Conservation (phyloP, 2,113 vertebrate genomes). For the Pholis gunnellus region DNA sequence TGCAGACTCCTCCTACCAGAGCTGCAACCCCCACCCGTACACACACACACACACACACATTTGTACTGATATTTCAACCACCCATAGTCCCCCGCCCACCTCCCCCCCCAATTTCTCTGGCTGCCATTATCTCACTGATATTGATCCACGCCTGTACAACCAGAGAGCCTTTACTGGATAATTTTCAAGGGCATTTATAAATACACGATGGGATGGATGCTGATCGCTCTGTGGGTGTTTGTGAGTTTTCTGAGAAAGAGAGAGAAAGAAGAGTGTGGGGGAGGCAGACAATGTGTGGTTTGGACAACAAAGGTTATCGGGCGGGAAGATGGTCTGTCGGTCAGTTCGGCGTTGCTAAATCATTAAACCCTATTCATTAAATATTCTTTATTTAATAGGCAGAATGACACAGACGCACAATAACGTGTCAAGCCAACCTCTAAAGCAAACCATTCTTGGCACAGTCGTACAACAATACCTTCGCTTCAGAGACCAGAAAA, state of each 20-base stretch:
- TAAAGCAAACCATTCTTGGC: not conserved
- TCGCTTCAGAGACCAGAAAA: not conserved
- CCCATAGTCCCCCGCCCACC: slow-evolving; percentile 28
- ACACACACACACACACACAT: slow-evolving; percentile 22
- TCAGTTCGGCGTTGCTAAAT: not conserved
- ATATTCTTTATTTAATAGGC: not conserved
- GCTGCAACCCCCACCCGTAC: not conserved
- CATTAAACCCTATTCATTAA: not conserved
- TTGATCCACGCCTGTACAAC: slow-evolving; percentile 70
- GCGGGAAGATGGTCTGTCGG: not conserved
- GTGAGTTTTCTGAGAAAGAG: slow-evolving; percentile 28
- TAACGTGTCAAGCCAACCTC: not conserved
- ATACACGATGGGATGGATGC: slow-evolving; percentile 46
- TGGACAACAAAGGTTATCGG: slow-evolving; percentile 8
- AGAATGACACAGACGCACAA: not conserved
- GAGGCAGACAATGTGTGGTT: not conserved
- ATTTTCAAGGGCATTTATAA: slow-evolving; percentile 78
- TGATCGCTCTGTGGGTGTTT: slow-evolving; percentile 34
- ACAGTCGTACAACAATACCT: not conserved
- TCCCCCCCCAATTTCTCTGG: slow-evolving; percentile 50
- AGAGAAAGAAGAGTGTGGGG: not conserved
- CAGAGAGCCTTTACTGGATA: slow-evolving; percentile 68
- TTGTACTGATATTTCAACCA: slow-evolving; percentile 67
- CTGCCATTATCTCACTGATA: slow-evolving; percentile 76
- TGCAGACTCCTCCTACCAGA: slow-evolving; percentile 40